Percentiles rank a stretch among this genome's conserved stretches.
These are phyloP conservation scores for Dasysyrphus tricinctus DNA, from an alignment of 2,888 invertebrate species.

Conservation along the genomic window DNA sequence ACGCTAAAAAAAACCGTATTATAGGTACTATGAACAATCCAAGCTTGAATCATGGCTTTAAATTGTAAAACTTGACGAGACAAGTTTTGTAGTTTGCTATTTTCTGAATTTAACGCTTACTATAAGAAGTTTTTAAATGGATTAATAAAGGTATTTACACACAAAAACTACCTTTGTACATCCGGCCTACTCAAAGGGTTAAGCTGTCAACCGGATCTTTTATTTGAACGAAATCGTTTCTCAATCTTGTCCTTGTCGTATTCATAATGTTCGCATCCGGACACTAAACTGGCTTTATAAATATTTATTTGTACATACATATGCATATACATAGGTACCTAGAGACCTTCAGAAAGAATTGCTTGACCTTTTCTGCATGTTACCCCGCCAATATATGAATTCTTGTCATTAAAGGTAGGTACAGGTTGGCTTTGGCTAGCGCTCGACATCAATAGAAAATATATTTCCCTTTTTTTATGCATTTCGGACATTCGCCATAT, in stretches of 20 bases:
- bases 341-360: background rate
- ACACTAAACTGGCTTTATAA: slow-evolving; percentile 35
- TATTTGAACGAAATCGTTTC: background rate
- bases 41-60: too few relatives aligned
- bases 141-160: background rate
- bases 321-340: too few relatives aligned
- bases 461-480: slow-evolving; percentile 23
- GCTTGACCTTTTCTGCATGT: slow-evolving; percentile 58
- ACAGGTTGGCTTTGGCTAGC: slow-evolving; percentile 45
- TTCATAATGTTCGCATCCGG: slow-evolving; percentile 59
- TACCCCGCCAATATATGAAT: slow-evolving; percentile 19
- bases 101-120: too few relatives aligned
- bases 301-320: too few relatives aligned
- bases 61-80: too few relatives aligned
- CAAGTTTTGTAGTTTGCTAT: too few relatives aligned
- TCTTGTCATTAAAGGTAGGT: background rate
- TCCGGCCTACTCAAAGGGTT: slow-evolving; percentile 4
- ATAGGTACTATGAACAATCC: too few relatives aligned
- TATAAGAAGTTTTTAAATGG: too few relatives aligned
- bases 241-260: background rate
- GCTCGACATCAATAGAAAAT: slow-evolving; percentile 40
- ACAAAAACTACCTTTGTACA: slow-evolving; percentile 13
- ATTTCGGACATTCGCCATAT: slow-evolving; percentile 49
- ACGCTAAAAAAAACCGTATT: too few relatives aligned
- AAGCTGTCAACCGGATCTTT: slow-evolving; percentile 3